A percentile compares a stretch with the other conserved stretches of the same genome.
phyloP scores from a whole-genome alignment of 2,888 invertebrate species.

The Aricia artaxerxes region DNA sequence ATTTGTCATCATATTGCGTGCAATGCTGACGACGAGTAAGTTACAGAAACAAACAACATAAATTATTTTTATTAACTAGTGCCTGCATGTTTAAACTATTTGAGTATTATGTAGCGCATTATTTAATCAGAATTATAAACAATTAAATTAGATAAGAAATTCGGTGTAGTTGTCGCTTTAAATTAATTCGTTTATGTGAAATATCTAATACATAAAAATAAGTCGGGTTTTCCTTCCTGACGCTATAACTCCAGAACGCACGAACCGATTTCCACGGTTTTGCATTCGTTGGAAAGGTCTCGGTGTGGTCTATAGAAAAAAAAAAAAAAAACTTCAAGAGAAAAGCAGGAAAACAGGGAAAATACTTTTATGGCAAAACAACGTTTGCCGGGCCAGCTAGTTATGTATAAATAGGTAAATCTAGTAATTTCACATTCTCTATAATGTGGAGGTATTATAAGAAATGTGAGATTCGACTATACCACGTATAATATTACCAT shows the following conservation, averaged over 20 bases:
- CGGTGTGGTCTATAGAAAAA: no score
- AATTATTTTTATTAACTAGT: background rate
- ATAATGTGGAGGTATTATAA: background rate
- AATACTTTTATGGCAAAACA: no score
- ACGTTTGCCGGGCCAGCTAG: no score
- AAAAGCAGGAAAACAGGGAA: no score
- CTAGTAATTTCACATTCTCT: background rate
- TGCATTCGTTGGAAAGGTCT: no score
- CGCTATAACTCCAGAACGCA: no score
- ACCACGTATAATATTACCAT: background rate
- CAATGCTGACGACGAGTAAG: background rate
- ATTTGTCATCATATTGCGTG: background rate
- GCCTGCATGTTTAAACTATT: background rate
- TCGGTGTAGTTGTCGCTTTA: background rate
- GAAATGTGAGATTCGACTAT: constrained; percentile 11
- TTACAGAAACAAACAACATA: background rate
- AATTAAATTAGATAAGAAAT: background rate
- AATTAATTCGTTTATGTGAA: background rate
- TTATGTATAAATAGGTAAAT: background rate
- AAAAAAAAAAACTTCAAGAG: no score
- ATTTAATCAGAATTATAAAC: background rate
- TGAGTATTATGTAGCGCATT: background rate
- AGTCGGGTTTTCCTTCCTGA: no score
- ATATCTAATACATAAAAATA: background rate
- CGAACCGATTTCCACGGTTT: no score